Conservation (phyloP, 2,113 vertebrate species). For the Typhlomys cinereus region DNA sequence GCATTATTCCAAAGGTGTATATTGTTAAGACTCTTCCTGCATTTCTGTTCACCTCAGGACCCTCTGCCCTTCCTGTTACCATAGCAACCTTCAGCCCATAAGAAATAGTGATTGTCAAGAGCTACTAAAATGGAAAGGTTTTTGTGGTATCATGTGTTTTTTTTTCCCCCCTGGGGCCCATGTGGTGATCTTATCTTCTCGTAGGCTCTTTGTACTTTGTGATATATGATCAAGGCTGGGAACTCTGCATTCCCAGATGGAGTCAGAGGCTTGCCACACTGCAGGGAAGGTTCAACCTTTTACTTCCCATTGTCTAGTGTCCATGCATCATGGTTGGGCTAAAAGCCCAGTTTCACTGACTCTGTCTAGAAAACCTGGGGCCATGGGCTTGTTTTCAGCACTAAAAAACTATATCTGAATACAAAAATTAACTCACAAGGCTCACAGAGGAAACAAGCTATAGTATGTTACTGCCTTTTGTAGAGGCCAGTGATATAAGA, state of each 20-base stretch:
- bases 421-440: neutral
- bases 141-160: neutral
- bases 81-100: conserved; percentile 11
- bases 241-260: neutral
- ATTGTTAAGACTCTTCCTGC: neutral
- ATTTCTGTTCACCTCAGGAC: neutral
- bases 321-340: neutral
- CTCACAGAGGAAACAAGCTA: neutral
- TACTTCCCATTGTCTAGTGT: neutral
- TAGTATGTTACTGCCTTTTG: neutral
- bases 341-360: neutral
- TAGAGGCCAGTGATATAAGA: neutral
- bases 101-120: neutral
- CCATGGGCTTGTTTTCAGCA: neutral
- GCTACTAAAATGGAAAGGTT: conserved; percentile 14
- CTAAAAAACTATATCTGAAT: neutral
- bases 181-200: neutral
- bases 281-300: neutral
- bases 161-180: conserved; percentile 21
- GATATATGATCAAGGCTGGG: neutral
- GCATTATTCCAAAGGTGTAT: neutral
- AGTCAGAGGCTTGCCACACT: neutral
- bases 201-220: neutral
- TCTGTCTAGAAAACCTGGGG: neutral
- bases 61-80: neutral